Evolutionary conservation across 2,888 invertebrate species (phyloP), one percentile per base, ranked within the genome.

Genomic region (Nomada lathburiana): DNA sequence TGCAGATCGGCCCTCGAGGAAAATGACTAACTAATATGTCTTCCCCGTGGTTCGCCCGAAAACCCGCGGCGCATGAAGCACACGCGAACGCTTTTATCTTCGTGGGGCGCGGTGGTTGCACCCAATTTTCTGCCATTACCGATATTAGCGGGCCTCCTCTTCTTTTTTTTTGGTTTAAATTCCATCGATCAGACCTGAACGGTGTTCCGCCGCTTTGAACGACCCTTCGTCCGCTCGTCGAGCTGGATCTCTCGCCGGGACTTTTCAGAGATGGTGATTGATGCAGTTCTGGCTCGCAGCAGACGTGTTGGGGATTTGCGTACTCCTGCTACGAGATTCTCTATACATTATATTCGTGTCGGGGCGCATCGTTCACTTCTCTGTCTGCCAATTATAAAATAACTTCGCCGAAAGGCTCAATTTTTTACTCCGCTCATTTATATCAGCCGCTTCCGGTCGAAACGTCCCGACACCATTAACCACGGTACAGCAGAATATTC

Each of bases 11-110:
- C 85, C 80, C 76, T 84, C 76, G 65, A 79, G 73, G 82, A 78
- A 75, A 82, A 83, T 78, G 74, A 83, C 78, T 74, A 73, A 78
- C 82, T 78, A 82, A 83, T 83, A 77, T 63, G 82, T 82, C 78
- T 82, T 83, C 78, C 71, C 57, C 65, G 77, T 65, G 82, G 77
- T 69, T 73, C 76, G 63, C 73, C 73, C 0, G 50, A 53, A 70
- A 73, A 55, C 70, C 59, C 67, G 53, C 60, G 65, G 68, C 57
- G 70, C 68, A 72, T 63, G 42, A 68, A 47, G 76, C 64, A 73
- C 81, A 82, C 81, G 72, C 82, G 69, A 81, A 68, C 59, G 75
- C 82, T 71, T 81, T 76, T 80, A 76, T 74, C 76, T 79, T 62
- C 50, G 64, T 52, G 63, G 62, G 62, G 79, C 67, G 62, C 23